Percentiles rank a stretch among this genome's conserved stretches.
Conservation (phyloP, 2,113 vertebrate genomes). For the Ramphastos sulfuratus region DNA sequence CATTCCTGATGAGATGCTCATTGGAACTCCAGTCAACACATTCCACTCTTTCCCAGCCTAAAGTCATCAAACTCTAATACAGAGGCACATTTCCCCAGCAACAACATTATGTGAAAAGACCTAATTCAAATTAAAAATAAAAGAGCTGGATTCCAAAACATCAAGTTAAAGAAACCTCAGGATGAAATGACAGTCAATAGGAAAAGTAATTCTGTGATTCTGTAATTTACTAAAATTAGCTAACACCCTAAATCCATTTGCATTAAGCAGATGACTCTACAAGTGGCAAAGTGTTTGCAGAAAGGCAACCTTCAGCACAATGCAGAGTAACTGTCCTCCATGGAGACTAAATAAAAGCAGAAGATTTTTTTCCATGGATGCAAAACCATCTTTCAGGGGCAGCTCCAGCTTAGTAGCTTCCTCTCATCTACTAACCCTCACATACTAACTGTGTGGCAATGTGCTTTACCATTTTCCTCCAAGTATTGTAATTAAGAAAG, state of each 20-base stretch:
- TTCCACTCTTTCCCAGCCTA: background rate
- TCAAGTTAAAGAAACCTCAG: background rate
- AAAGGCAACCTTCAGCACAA: background rate
- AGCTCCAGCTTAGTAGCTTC: background rate
- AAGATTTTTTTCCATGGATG: background rate
- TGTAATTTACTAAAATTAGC: background rate
- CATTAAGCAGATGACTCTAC: background rate
- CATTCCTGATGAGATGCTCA: background rate
- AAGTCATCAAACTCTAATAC: slow-evolving; percentile 33
- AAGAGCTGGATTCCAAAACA: background rate
- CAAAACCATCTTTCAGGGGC: background rate
- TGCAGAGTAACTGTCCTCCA: background rate
- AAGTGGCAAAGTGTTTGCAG: background rate
- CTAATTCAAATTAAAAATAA: slow-evolving; percentile 9
- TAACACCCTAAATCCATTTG: background rate
- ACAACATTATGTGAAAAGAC: background rate
- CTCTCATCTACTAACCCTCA: no score
- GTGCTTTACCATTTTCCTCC: slow-evolving; percentile 19
- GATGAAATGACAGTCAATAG: background rate
- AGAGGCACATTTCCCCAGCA: background rate
- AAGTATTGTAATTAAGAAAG: slow-evolving; percentile 52
- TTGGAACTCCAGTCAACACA: background rate
- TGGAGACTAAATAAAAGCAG: slow-evolving; percentile 1
- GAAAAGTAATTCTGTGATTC: background rate
- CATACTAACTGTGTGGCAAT: slow-evolving; percentile 2